A percentile compares a stretch with the other conserved stretches of the same genome.
Evolutionary conservation across 1,140 invertebrate species (phyloP).

Genomic region (Maconellicoccus hirsutus): DNA sequence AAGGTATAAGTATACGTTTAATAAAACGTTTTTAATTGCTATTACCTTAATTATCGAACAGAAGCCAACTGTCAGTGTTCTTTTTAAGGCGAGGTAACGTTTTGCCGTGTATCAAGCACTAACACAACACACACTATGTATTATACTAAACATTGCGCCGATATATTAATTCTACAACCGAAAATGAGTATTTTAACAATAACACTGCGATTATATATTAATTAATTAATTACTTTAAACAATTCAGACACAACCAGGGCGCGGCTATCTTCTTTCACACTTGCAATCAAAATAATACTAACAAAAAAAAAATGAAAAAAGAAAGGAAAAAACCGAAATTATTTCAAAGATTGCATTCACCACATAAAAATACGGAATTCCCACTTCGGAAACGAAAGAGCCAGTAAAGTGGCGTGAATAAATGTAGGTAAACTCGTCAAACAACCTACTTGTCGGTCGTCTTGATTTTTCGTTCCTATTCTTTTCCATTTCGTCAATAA

Average conservation of each 20-base stretch:
- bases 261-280: slow-evolving; percentile 7
- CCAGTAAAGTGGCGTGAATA: neutral
- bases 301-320: slow-evolving; percentile 9
- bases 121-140: neutral
- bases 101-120: neutral
- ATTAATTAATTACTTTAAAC: slow-evolving; percentile 1
- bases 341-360: neutral
- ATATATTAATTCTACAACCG: neutral
- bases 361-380: neutral
- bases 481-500: too few relatives aligned
- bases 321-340: slow-evolving; percentile 9
- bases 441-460: too few relatives aligned
- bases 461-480: too few relatives aligned
- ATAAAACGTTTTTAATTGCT: neutral
- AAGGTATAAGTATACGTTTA: too few relatives aligned
- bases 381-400: neutral
- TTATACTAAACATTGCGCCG: slow-evolving; percentile 3
- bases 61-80: slow-evolving; percentile 2
- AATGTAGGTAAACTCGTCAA: too few relatives aligned
- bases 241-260: neutral
- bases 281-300: slow-evolving; percentile 6
- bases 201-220: neutral
- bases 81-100: neutral
- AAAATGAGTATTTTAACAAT: neutral
- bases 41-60: neutral